phyloP scores from a whole-genome alignment of 2,888 invertebrate genomes.

The Drosophila histrio region DNA sequence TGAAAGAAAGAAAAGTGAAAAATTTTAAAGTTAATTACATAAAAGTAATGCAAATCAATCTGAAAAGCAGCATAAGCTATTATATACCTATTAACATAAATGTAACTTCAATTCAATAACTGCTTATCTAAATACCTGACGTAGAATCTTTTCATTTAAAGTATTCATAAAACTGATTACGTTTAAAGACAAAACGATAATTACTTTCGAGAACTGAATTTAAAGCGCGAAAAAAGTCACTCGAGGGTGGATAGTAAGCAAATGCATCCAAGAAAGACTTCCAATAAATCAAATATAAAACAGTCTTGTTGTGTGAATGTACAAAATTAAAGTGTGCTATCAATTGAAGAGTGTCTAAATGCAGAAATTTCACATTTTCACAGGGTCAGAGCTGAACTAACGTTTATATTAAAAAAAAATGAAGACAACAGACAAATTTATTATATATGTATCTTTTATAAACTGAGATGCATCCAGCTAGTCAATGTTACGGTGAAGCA shows the following conservation, averaged over 20 bases:
- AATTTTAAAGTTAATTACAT: constrained; percentile 42
- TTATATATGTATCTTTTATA: constrained; percentile 7
- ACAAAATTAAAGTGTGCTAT: constrained; percentile 24
- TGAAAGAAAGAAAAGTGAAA: constrained; percentile 24
- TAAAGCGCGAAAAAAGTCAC: constrained; percentile 48
- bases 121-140: constrained; percentile 83
- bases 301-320: constrained; percentile 61
- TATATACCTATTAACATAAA: constrained; percentile 70
- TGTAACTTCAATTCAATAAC: constrained; percentile 78
- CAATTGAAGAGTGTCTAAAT: constrained; percentile 14
- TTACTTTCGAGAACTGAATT: constrained; percentile 54
- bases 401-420: constrained; percentile 1
- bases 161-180: constrained; percentile 49
- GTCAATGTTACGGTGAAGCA: constrained; percentile 85
- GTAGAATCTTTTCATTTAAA: constrained; percentile 81
- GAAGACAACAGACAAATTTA: constrained; percentile 2
- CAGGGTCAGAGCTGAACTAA: neutral
- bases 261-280: constrained; percentile 57
- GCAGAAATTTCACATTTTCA: neutral
- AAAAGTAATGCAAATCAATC: constrained; percentile 62
- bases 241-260: constrained; percentile 49
- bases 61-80: constrained; percentile 60
- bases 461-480: constrained; percentile 16
- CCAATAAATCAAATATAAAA: constrained; percentile 61
- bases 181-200: constrained; percentile 53